A percentile compares a stretch with the other conserved stretches of the same genome.
Evolutionary conservation across 30 jellyfish, hydroid and myxozoan genomes (phyloP).

Genomic region (Phacellophora camtschatica): DNA sequence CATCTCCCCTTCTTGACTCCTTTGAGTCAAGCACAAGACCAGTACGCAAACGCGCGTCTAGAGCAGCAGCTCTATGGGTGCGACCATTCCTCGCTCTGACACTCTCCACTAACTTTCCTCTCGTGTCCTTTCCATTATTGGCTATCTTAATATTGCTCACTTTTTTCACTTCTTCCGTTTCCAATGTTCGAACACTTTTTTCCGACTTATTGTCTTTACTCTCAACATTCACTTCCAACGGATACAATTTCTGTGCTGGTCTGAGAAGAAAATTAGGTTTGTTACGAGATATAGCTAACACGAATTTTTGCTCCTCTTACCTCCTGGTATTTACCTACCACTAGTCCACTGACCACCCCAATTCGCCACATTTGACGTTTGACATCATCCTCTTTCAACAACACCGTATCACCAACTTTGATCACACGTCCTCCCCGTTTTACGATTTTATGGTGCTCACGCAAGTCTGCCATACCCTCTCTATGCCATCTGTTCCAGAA

Average conservation of each 20-base stretch:
- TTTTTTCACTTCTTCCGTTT: background rate
- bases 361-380: conserved; percentile 15
- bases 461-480: background rate
- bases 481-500: conserved; percentile 6
- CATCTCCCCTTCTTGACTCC: conserved; percentile 55
- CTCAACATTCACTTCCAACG: background rate
- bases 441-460: background rate
- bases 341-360: background rate
- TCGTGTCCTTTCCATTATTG: background rate
- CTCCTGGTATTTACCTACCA: background rate
- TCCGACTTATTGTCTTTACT: background rate
- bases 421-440: background rate
- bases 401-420: background rate
- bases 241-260: conserved; percentile 33
- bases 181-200: background rate
- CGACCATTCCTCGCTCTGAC: background rate
- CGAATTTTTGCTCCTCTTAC: conserved; percentile 32
- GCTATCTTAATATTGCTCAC: background rate
- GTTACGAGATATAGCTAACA: background rate
- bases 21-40: conserved; percentile 32
- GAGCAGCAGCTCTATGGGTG: background rate
- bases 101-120: background rate
- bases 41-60: conserved; percentile 2
- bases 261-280: background rate
- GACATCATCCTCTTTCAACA: conserved; percentile 1